Percentiles rank a stretch among this genome's conserved stretches.
phyloP scores from a whole-genome alignment of 1,140 invertebrate genomes.

The Chlorops oryzae region DNA sequence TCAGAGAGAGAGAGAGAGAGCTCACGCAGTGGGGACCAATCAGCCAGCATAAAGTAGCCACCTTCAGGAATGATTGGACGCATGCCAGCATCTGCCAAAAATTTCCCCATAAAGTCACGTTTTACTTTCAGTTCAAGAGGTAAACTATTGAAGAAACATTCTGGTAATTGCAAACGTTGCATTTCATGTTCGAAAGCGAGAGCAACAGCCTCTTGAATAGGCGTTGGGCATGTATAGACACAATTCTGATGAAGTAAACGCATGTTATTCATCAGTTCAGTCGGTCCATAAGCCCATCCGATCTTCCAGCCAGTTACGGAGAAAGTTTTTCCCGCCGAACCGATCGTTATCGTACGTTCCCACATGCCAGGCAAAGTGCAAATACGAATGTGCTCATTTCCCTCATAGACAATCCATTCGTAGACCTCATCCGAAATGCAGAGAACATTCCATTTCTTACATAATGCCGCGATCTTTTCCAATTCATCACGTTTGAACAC shows the following conservation, averaged over 20 bases:
- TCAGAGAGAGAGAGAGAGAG: too few species aligned
- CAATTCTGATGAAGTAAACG: conserved; percentile 91
- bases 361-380: conserved; percentile 95
- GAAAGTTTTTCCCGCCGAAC: conserved; percentile 96
- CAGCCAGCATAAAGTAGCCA: conserved; percentile 94
- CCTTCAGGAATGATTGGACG: conserved; percentile 89
- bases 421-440: conserved; percentile 97
- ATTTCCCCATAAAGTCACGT: conserved; percentile 75
- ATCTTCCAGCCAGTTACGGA: conserved; percentile 96
- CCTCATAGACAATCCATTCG: conserved; percentile 92
- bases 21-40: conserved; percentile 79
- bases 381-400: conserved; percentile 81
- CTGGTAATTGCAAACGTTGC: conserved; percentile 58
- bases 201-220: conserved; percentile 86
- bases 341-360: conserved; percentile 94
- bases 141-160: conserved; percentile 82
- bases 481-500: conserved; percentile 70
- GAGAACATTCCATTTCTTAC: conserved; percentile 87
- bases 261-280: conserved; percentile 70
- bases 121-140: conserved; percentile 74
- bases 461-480: conserved; percentile 76
- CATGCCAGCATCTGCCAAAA: conserved; percentile 76
- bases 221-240: conserved; percentile 85
- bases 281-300: conserved; percentile 93
- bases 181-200: conserved; percentile 84